Percentiles rank a stretch among this genome's conserved stretches.
phyloP scores from a whole-genome alignment of 2,113 vertebrate genomes.

The Taxidea taxus region DNA sequence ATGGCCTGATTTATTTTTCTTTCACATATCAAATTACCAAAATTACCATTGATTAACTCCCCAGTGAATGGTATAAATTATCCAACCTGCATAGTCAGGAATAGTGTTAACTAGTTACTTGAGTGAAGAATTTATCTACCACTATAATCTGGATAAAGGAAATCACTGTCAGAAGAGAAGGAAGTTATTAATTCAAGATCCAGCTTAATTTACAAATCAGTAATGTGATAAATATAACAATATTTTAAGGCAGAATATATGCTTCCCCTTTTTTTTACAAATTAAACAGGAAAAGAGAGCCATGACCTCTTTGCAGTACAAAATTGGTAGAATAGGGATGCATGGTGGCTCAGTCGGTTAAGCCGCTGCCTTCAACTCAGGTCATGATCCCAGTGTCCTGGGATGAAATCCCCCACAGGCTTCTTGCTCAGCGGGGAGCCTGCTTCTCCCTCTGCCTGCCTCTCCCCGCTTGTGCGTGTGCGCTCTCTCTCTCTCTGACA shows the following conservation, averaged over 20 bases:
- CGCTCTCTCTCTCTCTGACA: too few species aligned
- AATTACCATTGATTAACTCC: neutral
- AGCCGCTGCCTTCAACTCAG: too few species aligned
- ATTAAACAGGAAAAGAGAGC: neutral
- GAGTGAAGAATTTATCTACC: neutral
- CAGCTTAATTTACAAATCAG: neutral
- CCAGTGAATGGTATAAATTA: neutral
- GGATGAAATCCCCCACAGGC: too few species aligned
- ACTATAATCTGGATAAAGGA: neutral
- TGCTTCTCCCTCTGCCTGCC: too few species aligned
- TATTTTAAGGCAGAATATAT: neutral
- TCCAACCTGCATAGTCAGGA: neutral
- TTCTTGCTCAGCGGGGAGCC: too few species aligned
- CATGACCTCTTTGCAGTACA: neutral
- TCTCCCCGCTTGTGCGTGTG: too few species aligned
- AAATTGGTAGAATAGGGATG: neutral
- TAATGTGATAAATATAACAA: neutral
- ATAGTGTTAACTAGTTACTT: neutral
- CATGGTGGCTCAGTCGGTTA: too few species aligned
- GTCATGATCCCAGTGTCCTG: too few species aligned
- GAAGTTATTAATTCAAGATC: neutral
- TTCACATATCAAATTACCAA: neutral
- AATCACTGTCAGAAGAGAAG: neutral
- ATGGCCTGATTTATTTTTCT: neutral
- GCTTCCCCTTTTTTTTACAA: neutral